Conservation (phyloP, 2,113 vertebrate species). For the Pyxicephalus adspersus region DNA sequence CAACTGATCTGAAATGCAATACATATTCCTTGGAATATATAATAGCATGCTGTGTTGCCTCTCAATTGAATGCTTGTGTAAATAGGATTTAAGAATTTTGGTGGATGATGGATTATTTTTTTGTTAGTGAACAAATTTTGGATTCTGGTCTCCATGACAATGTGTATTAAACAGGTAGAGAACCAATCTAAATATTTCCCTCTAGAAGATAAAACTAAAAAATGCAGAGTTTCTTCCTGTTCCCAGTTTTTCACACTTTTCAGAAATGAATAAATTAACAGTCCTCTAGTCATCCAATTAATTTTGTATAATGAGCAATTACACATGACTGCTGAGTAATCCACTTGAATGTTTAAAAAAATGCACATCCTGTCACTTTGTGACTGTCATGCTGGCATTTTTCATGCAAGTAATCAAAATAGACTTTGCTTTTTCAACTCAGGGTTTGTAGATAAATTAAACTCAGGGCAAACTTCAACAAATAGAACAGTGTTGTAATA, state of each 20-base stretch:
- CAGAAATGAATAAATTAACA: slow-evolving; percentile 54
- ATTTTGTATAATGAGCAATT: slow-evolving; percentile 46
- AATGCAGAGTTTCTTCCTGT: slow-evolving; percentile 6
- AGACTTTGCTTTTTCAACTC: too few relatives aligned
- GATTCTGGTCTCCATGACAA: slow-evolving; percentile 15
- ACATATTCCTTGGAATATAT: too few relatives aligned
- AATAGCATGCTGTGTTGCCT: too few relatives aligned
- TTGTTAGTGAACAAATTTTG: background rate
- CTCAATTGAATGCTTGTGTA: too few relatives aligned
- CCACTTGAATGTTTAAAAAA: slow-evolving; percentile 1
- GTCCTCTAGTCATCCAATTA: slow-evolving; percentile 50
- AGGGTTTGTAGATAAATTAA: too few relatives aligned
- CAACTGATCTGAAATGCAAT: too few relatives aligned
- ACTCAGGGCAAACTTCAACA: too few relatives aligned
- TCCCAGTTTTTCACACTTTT: slow-evolving; percentile 44
- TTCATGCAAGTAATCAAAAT: background rate
- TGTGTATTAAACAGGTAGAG: background rate
- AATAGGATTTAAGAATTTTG: too few relatives aligned
- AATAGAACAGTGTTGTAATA: too few relatives aligned
- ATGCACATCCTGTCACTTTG: slow-evolving; percentile 9
- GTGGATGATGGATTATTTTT: background rate
- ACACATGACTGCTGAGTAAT: slow-evolving; percentile 40
- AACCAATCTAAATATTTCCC: slow-evolving; percentile 12
- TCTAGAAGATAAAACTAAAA: slow-evolving; percentile 18
- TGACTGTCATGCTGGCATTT: slow-evolving; percentile 1